These are phyloP conservation scores for Trididemnum nubilum DNA, from an alignment of 23 tunicate species.

Conservation along the genomic window DNA sequence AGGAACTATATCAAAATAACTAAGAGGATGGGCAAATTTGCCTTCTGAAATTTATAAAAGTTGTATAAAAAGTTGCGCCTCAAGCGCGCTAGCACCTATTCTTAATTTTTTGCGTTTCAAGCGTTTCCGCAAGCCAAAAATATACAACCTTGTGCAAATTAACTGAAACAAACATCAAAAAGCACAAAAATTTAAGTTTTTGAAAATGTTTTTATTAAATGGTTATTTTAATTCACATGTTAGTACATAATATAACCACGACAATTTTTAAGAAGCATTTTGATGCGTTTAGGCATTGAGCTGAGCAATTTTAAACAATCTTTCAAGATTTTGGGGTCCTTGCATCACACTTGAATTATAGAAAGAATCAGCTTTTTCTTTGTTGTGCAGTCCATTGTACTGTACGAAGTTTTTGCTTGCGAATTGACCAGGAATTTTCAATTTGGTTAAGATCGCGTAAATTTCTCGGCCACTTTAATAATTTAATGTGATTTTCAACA, in stretches of 20 bases:
- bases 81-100: too few species aligned
- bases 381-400: background rate
- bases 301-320: background rate
- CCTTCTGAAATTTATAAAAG: too few species aligned
- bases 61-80: too few species aligned
- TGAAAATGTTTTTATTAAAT: too few species aligned
- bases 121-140: too few species aligned
- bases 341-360: background rate
- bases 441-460: background rate
- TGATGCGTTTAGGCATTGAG: background rate
- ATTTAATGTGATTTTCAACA: background rate
- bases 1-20: too few species aligned
- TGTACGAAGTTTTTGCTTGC: background rate
- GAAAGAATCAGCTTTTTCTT: background rate
- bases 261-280: background rate
- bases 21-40: too few species aligned
- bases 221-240: too few species aligned
- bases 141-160: too few species aligned
- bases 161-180: too few species aligned
- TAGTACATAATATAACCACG: background rate
- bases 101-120: too few species aligned
- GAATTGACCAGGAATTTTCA: background rate
- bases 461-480: background rate
- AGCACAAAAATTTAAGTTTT: too few species aligned
- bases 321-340: background rate